Evolutionary conservation across 2,888 invertebrate species (phyloP), one percentile per base, ranked within the genome.

Genomic region (Uloborus plumipes): DNA sequence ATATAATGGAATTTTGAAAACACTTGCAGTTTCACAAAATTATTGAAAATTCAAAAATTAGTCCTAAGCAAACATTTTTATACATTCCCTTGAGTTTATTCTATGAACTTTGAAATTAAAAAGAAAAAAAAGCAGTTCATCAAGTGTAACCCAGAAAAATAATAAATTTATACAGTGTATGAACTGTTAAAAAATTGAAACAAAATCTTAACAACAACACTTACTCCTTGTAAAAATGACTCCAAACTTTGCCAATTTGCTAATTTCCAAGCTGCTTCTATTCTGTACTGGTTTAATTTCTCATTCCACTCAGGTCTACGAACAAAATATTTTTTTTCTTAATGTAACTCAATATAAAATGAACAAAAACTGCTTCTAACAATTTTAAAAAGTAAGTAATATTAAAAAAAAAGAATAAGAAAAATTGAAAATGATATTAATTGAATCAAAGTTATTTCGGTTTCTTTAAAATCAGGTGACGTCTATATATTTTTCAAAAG

Each of bases 231-330:
- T 15, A 80, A 65, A 39, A 74, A 75, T n/a, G 92, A 89, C 18
- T 94, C 93, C 13, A 98, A 90, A 85, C 94, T 93, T 26, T 95
- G 93, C 90, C 95, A 98, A 85, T 93, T 92, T 0, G 94, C 94
- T 26, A 98, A 90, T 74, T 95, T 93, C 95, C 97, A 96, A 49
- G 96, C 91, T 0, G 97, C 93, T 88, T 98, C 97, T 0, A 95
- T 93, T 78, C 93, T 92, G 87, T 92, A 92, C 86, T 93, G 92
- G 59, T 91, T 89, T 85, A 95, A 50, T 15, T 84, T 69, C 2
- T 78, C 61, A 47, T 67, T 73, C 86, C 86, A 86, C 73, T 87
- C 77, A 26, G 84, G 85, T 20, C 85, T 85, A 64, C 31, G 59
- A 26, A 59, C 9, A 39, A 61, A 58, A 55, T 1, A 39, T 39